Evolutionary conservation across 2,797 vertebrate species (phyloP).

Genomic region (Spatula clypeata): DNA sequence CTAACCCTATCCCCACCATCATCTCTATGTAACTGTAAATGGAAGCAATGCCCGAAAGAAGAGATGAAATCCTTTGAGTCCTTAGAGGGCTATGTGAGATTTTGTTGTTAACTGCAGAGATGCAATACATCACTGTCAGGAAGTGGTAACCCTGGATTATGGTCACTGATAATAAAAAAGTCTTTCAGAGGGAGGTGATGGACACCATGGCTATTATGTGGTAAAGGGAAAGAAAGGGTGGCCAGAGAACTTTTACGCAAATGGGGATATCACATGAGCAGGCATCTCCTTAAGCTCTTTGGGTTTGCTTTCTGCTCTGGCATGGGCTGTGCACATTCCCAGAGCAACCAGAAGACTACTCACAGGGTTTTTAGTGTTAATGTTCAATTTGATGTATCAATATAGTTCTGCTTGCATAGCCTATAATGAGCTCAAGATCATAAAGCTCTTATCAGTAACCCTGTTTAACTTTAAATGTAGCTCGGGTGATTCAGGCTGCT

Average conservation of each 20-base stretch:
- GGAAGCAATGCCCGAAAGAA: neutral
- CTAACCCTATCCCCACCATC: constrained; percentile 16
- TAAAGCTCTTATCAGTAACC: constrained; percentile 58
- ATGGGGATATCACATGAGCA: neutral
- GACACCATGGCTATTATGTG: neutral
- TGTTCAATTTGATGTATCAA: constrained; percentile 72
- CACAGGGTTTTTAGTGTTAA: constrained; percentile 50
- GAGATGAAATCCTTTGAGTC: constrained; percentile 44
- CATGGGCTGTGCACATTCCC: neutral
- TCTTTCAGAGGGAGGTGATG: constrained; percentile 27
- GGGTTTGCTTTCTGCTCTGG: constrained; percentile 15
- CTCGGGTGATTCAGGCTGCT: constrained; percentile 37
- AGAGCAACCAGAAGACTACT: constrained; percentile 28
- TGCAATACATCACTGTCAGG: constrained; percentile 64
- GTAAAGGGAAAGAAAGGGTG: neutral
- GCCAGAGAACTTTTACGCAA: neutral
- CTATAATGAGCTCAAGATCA: constrained; percentile 64
- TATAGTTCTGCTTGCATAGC: constrained; percentile 65
- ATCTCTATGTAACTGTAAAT: neutral
- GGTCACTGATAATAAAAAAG: constrained; percentile 50
- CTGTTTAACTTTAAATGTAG: constrained; percentile 59
- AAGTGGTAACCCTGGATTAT: constrained; percentile 15
- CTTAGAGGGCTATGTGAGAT: constrained; percentile 44
- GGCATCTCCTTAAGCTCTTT: constrained; percentile 9
- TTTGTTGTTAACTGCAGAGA: constrained; percentile 61